These are phyloP conservation scores for Autographa pulchrina DNA, from an alignment of 2,888 invertebrate species.

Conservation along the genomic window DNA sequence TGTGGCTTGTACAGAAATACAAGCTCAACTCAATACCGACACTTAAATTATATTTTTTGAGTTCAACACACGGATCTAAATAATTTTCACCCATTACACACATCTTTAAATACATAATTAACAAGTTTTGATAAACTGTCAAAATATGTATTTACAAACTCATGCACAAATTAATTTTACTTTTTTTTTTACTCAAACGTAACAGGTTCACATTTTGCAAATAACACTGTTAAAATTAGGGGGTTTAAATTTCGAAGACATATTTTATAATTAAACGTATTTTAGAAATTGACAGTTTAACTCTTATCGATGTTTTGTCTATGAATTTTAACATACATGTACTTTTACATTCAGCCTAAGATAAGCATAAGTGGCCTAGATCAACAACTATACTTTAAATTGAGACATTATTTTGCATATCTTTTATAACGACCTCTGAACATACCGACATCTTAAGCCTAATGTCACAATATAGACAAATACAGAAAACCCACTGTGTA, in stretches of 20 bases:
- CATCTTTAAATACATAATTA: neutral
- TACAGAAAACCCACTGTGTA: conserved; percentile 30
- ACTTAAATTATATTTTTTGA: conserved; percentile 9
- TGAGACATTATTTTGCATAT: conserved; percentile 29
- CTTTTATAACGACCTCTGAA: neutral
- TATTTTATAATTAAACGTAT: conserved; percentile 13
- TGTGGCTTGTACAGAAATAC: conserved; percentile 40
- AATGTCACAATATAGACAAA: conserved; percentile 36
- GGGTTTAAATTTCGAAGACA: conserved; percentile 16
- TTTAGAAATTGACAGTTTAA: conserved; percentile 42
- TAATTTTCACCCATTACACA: conserved; percentile 20
- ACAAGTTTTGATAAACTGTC: neutral
- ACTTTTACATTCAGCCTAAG: conserved; percentile 12
- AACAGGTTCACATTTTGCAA: neutral
- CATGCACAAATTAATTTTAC: conserved; percentile 17
- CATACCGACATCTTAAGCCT: conserved; percentile 8
- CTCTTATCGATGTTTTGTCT: conserved; percentile 39
- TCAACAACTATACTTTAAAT: conserved; percentile 26
- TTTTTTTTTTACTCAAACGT: neutral
- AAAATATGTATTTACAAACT: conserved; percentile 23
- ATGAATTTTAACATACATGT: conserved; percentile 17
- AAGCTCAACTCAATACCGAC: conserved; percentile 17
- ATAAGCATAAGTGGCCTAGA: conserved; percentile 24
- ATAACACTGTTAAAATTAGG: neutral
- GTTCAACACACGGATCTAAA: conserved; percentile 21